These are phyloP conservation scores for Glossophaga mutica DNA, from an alignment of 2,797 vertebrate species.

Conservation along the genomic window DNA sequence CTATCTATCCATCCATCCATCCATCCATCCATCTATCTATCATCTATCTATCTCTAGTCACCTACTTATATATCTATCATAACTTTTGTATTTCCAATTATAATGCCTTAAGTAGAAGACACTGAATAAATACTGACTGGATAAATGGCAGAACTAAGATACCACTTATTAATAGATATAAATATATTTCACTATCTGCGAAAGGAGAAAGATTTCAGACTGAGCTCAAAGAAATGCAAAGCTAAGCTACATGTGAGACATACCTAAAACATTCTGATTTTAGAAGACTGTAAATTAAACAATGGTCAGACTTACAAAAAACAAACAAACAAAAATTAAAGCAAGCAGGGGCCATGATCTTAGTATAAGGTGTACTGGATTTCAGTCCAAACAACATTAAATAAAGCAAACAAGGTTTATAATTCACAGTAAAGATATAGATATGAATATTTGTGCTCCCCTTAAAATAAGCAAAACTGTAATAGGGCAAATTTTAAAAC, in stretches of 20 bases:
- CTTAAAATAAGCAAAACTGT: background rate
- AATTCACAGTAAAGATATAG: background rate
- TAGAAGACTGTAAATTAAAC: background rate
- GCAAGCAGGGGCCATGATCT: background rate
- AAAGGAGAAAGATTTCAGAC: background rate
- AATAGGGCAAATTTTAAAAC: background rate
- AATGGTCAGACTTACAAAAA: background rate
- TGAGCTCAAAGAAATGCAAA: background rate
- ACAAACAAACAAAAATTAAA: background rate
- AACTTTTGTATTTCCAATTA: background rate
- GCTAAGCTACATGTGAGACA: background rate
- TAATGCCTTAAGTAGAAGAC: background rate
- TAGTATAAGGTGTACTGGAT: background rate
- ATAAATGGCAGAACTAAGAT: background rate
- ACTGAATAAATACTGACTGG: background rate
- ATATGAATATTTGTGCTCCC: background rate
- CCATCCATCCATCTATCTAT: background rate
- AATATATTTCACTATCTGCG: background rate
- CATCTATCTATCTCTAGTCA: background rate
- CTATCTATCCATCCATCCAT: background rate
- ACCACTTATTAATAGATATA: background rate
- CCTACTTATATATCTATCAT: background rate
- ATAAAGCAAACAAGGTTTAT: background rate
- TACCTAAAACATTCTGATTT: background rate
- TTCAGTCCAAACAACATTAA: background rate